phyloP scores from a whole-genome alignment of 2,888 invertebrate species.

The Endotricha flammealis region DNA sequence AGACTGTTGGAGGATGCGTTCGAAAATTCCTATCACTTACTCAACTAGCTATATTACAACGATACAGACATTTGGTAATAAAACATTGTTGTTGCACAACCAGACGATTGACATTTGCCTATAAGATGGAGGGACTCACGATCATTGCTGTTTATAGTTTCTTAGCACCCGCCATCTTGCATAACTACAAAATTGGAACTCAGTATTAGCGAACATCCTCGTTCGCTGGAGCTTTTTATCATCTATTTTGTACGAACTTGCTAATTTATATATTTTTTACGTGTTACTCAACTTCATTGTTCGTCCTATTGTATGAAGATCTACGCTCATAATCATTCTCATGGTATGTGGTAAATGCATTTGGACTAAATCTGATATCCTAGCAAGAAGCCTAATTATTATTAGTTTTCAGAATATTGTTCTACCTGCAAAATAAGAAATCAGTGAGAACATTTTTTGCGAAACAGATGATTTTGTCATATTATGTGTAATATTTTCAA shows the following conservation, averaged over 20 bases:
- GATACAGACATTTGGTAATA: slow-evolving; percentile 59
- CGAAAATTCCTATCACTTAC: slow-evolving; percentile 44
- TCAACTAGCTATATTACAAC: slow-evolving; percentile 43
- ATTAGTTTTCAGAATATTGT: slow-evolving; percentile 19
- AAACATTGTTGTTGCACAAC: slow-evolving; percentile 55
- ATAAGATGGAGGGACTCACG: slow-evolving; percentile 38
- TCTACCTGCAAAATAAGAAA: slow-evolving; percentile 16
- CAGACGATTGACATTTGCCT: slow-evolving; percentile 66
- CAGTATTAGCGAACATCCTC: slow-evolving; percentile 9
- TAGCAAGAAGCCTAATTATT: slow-evolving; percentile 10
- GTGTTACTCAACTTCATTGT: slow-evolving; percentile 7
- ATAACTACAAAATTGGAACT: slow-evolving; percentile 26
- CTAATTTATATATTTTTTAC: not conserved
- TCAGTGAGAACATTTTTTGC: slow-evolving; percentile 21
- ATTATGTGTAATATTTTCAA: no score
- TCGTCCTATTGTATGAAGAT: slow-evolving; percentile 42
- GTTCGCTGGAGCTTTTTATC: not conserved
- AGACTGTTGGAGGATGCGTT: slow-evolving; percentile 39
- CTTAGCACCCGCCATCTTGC: slow-evolving; percentile 27
- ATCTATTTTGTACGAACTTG: not conserved
- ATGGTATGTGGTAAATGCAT: slow-evolving; percentile 31
- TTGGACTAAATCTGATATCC: slow-evolving; percentile 16
- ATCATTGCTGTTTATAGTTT: slow-evolving; percentile 35
- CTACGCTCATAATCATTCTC: slow-evolving; percentile 29
- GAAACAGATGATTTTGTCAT: not conserved